Evolutionary conservation across 2,888 invertebrate genomes (phyloP).

Genomic region (Acleris literana): DNA sequence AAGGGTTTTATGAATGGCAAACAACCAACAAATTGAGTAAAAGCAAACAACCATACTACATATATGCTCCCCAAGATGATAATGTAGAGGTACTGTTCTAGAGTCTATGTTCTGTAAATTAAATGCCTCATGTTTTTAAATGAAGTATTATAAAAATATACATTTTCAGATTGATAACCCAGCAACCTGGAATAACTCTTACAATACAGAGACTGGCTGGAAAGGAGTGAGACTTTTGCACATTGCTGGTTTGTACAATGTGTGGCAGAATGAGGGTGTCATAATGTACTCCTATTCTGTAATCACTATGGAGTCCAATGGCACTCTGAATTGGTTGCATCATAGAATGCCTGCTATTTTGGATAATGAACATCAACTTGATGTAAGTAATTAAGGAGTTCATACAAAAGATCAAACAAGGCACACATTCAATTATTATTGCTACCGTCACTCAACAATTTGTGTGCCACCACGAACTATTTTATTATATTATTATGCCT

Average conservation of each 20-base stretch:
- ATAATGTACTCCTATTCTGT: constrained; percentile 89
- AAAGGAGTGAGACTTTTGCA: constrained; percentile 85
- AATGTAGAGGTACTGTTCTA: constrained; percentile 60
- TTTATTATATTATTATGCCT: background rate
- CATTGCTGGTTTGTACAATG: constrained; percentile 90
- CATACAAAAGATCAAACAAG: background rate
- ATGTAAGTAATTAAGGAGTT: constrained; percentile 67
- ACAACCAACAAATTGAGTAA: constrained; percentile 82
- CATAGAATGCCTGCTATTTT: constrained; percentile 92
- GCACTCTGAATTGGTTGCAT: constrained; percentile 88
- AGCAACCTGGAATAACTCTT: constrained; percentile 78
- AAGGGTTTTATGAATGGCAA: constrained; percentile 94
- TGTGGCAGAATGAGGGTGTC: constrained; percentile 84
- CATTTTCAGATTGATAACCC: constrained; percentile 77
- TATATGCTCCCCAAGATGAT: constrained; percentile 85
- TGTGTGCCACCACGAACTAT: too few relatives aligned
- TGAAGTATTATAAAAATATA: too few relatives aligned
- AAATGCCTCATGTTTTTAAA: too few relatives aligned
- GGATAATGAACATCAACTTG: constrained; percentile 85
- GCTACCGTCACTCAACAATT: too few relatives aligned
- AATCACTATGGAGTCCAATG: constrained; percentile 89
- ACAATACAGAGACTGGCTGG: constrained; percentile 82
- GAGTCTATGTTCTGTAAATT: too few relatives aligned
- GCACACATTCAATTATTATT: too few relatives aligned
- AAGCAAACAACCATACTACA: constrained; percentile 89